Percentiles rank a stretch among this genome's conserved stretches.
Evolutionary conservation across 2,888 invertebrate species (phyloP).

Genomic region (Anthrax anthrax): DNA sequence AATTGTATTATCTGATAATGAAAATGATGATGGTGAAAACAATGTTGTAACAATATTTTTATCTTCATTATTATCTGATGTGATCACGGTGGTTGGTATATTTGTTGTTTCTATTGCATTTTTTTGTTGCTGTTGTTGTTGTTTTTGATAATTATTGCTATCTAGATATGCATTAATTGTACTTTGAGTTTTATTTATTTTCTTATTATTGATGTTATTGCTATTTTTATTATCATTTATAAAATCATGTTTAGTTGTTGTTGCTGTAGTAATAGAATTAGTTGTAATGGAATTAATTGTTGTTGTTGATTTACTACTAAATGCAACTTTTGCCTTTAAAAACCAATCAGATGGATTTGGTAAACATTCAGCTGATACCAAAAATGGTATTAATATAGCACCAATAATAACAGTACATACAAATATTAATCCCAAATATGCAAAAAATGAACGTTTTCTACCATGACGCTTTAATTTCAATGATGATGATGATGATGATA

Average conservation of each 20-base stretch:
- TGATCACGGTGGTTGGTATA: background rate
- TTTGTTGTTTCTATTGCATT: background rate
- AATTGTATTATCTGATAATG: background rate
- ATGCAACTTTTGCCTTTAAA: constrained; percentile 20
- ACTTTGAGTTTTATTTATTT: constrained; percentile 12
- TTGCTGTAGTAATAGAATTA: too few relatives aligned
- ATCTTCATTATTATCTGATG: background rate
- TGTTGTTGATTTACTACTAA: too few relatives aligned
- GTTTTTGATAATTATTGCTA: background rate
- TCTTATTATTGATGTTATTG: background rate
- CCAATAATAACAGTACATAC: constrained; percentile 33
- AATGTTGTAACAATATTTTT: background rate
- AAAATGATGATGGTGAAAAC: background rate
- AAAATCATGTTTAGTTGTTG: too few relatives aligned
- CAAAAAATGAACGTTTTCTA: constrained; percentile 28
- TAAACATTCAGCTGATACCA: constrained; percentile 30
- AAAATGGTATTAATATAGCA: constrained; percentile 30
- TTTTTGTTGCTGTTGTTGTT: background rate
- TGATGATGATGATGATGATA: constrained; percentile 34
- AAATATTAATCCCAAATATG: constrained; percentile 30
- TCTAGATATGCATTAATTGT: constrained; percentile 14
- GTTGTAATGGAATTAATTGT: background rate
- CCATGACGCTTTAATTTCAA: constrained; percentile 17
- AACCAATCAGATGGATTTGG: constrained; percentile 33
- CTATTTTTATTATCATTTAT: background rate